A percentile compares a stretch with the other conserved stretches of the same genome.
Conservation (phyloP, 2,888 invertebrate species). For the Thyatira batis region DNA sequence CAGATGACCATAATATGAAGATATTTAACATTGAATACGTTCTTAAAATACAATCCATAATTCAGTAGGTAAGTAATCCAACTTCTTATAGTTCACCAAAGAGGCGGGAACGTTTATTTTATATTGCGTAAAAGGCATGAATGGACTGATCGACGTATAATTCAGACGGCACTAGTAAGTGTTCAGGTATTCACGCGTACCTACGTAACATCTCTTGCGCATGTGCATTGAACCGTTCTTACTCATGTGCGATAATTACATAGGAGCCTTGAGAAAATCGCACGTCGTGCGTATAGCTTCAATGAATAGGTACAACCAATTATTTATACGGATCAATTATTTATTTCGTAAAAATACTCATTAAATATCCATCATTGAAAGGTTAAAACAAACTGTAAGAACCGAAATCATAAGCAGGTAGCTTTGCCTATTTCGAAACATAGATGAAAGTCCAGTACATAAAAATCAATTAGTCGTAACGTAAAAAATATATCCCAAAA, state of each 20-base stretch:
- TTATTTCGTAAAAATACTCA: background rate
- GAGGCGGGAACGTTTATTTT: background rate
- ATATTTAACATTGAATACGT: background rate
- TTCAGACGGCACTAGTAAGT: constrained; percentile 39
- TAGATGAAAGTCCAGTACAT: constrained; percentile 22
- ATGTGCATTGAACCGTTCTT: constrained; percentile 7
- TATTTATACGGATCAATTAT: background rate
- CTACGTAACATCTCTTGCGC: constrained; percentile 12
- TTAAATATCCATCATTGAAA: too few relatives aligned
- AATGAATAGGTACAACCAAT: constrained; percentile 14
- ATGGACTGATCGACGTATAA: constrained; percentile 24
- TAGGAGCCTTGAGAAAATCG: constrained; percentile 8
- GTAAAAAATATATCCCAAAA: constrained; percentile 60
- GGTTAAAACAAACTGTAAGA: too few relatives aligned
- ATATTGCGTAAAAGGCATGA: constrained; percentile 27
- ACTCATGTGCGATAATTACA: constrained; percentile 23
- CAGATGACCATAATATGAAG: background rate
- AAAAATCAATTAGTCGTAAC: constrained; percentile 51
- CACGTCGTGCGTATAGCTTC: constrained; percentile 8
- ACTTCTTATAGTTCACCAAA: background rate
- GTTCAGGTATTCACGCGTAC: constrained; percentile 38
- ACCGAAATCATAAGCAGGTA: constrained; percentile 7
- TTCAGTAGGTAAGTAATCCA: background rate
- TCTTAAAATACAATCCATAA: background rate
- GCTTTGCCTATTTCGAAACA: constrained; percentile 10